phyloP scores from a whole-genome alignment of 2,113 vertebrate species.

The Synchiropus splendidus region DNA sequence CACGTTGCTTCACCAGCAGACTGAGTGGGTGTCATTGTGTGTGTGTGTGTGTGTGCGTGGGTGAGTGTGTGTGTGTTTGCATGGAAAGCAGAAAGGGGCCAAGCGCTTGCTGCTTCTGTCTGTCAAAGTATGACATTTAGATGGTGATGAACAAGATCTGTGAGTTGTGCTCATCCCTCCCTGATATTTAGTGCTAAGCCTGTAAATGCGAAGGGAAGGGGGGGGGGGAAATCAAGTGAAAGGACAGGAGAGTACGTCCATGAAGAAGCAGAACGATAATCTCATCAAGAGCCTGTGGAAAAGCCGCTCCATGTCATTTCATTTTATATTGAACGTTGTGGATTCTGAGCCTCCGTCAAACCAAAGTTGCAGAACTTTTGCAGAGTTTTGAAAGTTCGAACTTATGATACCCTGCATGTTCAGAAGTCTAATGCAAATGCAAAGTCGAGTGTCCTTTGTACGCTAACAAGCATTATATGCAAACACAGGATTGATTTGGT shows the following conservation, averaged over 20 bases:
- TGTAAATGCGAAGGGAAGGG: conserved; percentile 34
- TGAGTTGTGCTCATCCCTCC: conserved; percentile 26
- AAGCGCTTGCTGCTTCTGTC: conserved; percentile 1
- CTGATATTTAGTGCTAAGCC: conserved; percentile 57
- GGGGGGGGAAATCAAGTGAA: conserved; percentile 44
- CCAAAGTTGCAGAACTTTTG: conserved; percentile 2
- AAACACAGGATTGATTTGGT: too few relatives aligned
- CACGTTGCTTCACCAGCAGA: conserved; percentile 2
- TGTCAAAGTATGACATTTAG: conserved; percentile 32
- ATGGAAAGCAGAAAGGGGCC: too few relatives aligned
- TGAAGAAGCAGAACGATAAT: conserved; percentile 56
- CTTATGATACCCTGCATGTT: too few relatives aligned
- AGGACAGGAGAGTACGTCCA: conserved; percentile 42
- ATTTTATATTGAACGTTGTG: conserved; percentile 37
- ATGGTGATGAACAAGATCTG: conserved; percentile 27
- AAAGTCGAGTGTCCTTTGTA: too few relatives aligned
- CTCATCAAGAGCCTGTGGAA: conserved; percentile 51
- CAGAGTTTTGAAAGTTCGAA: too few relatives aligned
- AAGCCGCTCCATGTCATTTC: conserved; percentile 51
- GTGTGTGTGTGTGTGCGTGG: neutral
- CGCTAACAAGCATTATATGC: too few relatives aligned
- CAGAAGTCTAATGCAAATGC: too few relatives aligned
- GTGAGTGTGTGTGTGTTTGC: conserved; percentile 4
- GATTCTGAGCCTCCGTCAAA: conserved; percentile 41
- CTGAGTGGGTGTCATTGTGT: conserved; percentile 1